Evolutionary conservation across 2,797 vertebrate genomes (phyloP).

Genomic region (Alca torda): DNA sequence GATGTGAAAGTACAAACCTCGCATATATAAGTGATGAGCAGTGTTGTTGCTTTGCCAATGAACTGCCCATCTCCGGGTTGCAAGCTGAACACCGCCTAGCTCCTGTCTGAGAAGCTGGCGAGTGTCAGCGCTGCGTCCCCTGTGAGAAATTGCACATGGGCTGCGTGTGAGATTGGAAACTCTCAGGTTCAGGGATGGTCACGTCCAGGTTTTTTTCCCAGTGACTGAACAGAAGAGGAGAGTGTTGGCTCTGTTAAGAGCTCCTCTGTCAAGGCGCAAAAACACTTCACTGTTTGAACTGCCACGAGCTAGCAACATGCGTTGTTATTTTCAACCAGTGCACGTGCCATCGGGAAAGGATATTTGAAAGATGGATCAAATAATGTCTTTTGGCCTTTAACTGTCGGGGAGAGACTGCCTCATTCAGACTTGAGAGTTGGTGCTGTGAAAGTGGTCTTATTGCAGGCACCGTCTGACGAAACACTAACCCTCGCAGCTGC

Average conservation of each 20-base stretch:
- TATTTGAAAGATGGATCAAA: not conserved
- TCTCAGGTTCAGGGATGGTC: not conserved
- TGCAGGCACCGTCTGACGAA: not conserved
- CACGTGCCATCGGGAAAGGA: not conserved
- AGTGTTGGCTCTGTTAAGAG: not conserved
- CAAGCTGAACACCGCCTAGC: not conserved
- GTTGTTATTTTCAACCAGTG: not conserved
- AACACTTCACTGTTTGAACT: not conserved
- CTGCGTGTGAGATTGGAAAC: not conserved
- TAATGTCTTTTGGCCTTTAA: not conserved
- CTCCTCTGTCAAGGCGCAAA: not conserved
- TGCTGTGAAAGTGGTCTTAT: not conserved
- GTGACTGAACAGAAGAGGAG: not conserved
- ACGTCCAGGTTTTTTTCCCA: not conserved
- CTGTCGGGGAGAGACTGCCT: not conserved
- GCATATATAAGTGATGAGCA: not conserved
- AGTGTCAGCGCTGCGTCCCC: not conserved
- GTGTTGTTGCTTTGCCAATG: not conserved
- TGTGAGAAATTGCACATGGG: not conserved
- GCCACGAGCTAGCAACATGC: fast-evolving
- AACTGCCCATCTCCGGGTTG: not conserved
- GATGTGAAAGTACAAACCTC: not conserved
- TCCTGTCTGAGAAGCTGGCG: not conserved
- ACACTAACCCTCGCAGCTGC: not conserved
- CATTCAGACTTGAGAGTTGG: not conserved